Conservation (phyloP, 2,888 invertebrate genomes). For the Yponomeuta evonymella region DNA sequence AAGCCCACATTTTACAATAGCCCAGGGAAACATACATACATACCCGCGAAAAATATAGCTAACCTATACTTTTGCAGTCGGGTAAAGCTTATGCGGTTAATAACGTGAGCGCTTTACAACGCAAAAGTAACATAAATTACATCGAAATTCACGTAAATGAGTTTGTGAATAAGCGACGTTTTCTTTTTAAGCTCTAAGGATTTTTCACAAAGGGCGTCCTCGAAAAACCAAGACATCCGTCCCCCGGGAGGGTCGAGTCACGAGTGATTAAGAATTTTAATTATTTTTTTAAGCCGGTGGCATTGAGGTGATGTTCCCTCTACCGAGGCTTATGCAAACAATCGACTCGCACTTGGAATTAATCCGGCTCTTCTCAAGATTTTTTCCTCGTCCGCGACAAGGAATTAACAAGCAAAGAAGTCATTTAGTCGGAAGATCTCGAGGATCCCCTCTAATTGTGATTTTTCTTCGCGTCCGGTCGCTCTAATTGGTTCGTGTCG, state of each 20-base stretch:
- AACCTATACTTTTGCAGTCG: too few relatives aligned
- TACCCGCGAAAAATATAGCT: too few relatives aligned
- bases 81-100: neutral
- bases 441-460: constrained; percentile 74
- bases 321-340: constrained; percentile 73
- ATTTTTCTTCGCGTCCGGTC: constrained; percentile 62
- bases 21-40: too few relatives aligned
- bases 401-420: constrained; percentile 76
- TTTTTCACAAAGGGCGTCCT: constrained; percentile 17
- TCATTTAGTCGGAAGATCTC: constrained; percentile 74
- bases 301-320: constrained; percentile 72
- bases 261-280: constrained; percentile 77
- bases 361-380: constrained; percentile 57
- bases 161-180: constrained; percentile 41
- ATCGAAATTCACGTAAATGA: constrained; percentile 44
- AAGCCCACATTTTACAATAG: too few relatives aligned
- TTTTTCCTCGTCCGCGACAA: constrained; percentile 70
- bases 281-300: constrained; percentile 77
- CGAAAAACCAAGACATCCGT: constrained; percentile 46
- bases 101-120: constrained; percentile 25
- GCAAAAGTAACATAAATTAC: constrained; percentile 45
- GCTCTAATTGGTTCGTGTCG: constrained; percentile 69
- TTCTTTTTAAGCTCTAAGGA: constrained; percentile 31
- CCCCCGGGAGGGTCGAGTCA: constrained; percentile 63
- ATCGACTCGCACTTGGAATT: constrained; percentile 76